Evolutionary conservation across 2,113 vertebrate genomes (phyloP), one percentile per base, ranked within the genome.

Genomic region (Sander lucioperca): DNA sequence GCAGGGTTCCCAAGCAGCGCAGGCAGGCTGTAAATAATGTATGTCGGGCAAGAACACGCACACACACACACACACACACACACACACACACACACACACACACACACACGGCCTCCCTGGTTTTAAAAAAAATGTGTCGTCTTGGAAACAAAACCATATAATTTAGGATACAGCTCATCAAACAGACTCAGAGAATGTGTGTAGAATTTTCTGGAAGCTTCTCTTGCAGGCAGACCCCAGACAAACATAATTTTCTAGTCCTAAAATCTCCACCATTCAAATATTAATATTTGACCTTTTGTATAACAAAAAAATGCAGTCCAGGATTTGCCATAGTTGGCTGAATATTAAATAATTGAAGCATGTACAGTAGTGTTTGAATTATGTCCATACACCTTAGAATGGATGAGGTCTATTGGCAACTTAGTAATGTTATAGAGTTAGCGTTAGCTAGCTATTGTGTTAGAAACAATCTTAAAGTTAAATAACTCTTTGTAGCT

Each of bases 11-110:
- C 51, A n/a, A 66, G 85, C 77, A 87, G 63, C 9, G 51, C 86
- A 64, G 86, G 87, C 87, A 90, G 88, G 51, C 85, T 88, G 79
- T 82, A 79, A 91, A 86, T 91, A 88, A 89, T 91, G 82, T 79
- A 89, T 82, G 78, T 74, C 79, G 87, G 81, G 71, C 73, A 54
- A 18, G 6, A 73, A 71, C 25, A 2, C 23, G 23, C 33, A 14
- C 77, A 45, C 33, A 21, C 9, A 50, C 43, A 23, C 21, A 21
- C 45, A 51, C 36, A 53, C 61, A 59, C 21, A 74, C 45, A 39
- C 48, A 27, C 23, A 47, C 30, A 45, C 47, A 62, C 61, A 47
- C 61, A 10, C 39, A 3, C 39, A 43, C 33, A 33, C 33, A 53
- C 36, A 45, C 62, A 74, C 33, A 33, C 33, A 33, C 33, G 6